phyloP scores from a whole-genome alignment of 2,888 invertebrate species.

The Sarcophaga caerulescens region DNA sequence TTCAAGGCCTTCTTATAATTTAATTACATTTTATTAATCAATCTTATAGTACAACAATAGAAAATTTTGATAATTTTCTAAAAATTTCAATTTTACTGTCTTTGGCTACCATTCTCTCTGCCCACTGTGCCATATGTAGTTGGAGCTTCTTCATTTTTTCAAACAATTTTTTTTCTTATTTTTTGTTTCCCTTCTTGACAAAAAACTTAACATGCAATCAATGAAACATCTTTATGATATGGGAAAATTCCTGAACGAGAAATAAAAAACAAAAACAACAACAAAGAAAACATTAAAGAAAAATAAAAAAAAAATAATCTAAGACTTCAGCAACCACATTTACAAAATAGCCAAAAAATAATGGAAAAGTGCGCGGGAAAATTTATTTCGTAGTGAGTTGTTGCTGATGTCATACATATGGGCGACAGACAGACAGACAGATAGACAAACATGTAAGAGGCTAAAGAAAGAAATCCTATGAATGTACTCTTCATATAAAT shows the following conservation, averaged over 20 bases:
- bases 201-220: constrained; percentile 72
- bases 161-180: not conserved
- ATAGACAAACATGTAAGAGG: not conserved
- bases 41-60: too few relatives aligned
- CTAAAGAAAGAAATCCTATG: not conserved
- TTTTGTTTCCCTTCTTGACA: constrained; percentile 24
- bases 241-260: constrained; percentile 75
- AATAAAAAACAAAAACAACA: constrained; percentile 56
- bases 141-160: constrained; percentile 51
- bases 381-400: constrained; percentile 67
- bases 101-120: not conserved
- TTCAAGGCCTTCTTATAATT: too few relatives aligned
- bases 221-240: constrained; percentile 77
- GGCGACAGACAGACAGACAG: too few relatives aligned
- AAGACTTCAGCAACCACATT: constrained; percentile 17
- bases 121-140: constrained; percentile 26
- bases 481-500: not conserved
- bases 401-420: constrained; percentile 5
- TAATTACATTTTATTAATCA: too few relatives aligned
- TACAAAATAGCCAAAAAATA: constrained; percentile 50
- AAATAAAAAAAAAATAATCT: too few relatives aligned
- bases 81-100: not conserved
- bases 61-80: not conserved
- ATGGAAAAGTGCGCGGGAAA: constrained; percentile 76
- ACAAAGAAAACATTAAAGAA: constrained; percentile 16